Conservation (phyloP, 2,888 invertebrate species). For the Busseola fusca region DNA sequence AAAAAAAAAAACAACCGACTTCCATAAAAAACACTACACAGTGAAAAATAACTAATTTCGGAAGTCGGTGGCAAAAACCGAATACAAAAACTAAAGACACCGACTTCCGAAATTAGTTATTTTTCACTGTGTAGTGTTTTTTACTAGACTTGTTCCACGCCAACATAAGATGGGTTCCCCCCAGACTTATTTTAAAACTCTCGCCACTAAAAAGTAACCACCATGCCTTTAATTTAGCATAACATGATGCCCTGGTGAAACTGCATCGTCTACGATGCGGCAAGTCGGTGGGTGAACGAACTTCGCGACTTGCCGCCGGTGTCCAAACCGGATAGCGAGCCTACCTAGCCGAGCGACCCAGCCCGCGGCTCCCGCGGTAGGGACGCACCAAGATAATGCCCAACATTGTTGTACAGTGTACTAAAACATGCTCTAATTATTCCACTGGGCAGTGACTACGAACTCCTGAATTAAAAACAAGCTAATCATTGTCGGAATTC, state of each 20-base stretch:
- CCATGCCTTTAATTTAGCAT: slow-evolving; percentile 65
- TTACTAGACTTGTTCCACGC: not conserved
- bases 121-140: too few species aligned
- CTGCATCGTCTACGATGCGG: slow-evolving; percentile 78
- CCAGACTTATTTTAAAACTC: slow-evolving; percentile 22
- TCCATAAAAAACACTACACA: too few species aligned
- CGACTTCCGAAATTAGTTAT: too few species aligned
- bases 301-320: slow-evolving; percentile 73
- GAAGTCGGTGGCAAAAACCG: too few species aligned
- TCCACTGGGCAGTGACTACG: slow-evolving; percentile 14
- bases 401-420: slow-evolving; percentile 61
- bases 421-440: slow-evolving; percentile 69
- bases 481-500: slow-evolving; percentile 7
- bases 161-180: slow-evolving; percentile 1
- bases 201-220: slow-evolving; percentile 46
- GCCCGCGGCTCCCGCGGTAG: slow-evolving; percentile 58
- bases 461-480: slow-evolving; percentile 11
- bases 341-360: slow-evolving; percentile 76
- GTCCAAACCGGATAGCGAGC: slow-evolving; percentile 85
- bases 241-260: slow-evolving; percentile 79
- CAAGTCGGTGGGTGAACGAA: slow-evolving; percentile 84
- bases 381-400: slow-evolving; percentile 58
- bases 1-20: too few species aligned
- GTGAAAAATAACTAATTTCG: too few species aligned
- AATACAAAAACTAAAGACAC: too few species aligned